Conservation (phyloP, 2,797 vertebrate species). For the Pteronotus mesoamericanus region DNA sequence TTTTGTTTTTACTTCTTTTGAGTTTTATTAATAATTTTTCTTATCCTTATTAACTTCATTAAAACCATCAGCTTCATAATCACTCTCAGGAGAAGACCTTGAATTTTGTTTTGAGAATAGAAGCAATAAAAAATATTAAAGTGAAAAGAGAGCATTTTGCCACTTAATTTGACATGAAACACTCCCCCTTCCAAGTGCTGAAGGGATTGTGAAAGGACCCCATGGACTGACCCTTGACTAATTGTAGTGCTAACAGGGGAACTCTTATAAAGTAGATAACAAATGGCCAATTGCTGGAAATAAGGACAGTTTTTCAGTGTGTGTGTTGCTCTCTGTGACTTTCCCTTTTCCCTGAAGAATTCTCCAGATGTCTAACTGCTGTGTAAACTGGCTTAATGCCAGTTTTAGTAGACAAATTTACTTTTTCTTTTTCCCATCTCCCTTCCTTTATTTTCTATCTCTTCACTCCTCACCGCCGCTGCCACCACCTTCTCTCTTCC, state of each 20-base stretch:
- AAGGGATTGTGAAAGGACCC: conserved; percentile 61
- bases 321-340: conserved; percentile 13
- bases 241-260: conserved; percentile 56
- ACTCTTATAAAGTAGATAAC: conserved; percentile 52
- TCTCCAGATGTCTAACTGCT: conserved; percentile 56
- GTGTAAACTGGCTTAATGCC: not conserved
- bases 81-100: not conserved
- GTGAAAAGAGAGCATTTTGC: conserved; percentile 4
- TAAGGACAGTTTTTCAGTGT: conserved; percentile 59
- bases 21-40: not conserved
- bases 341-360: conserved; percentile 48
- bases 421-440: not conserved
- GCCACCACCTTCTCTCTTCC: not conserved
- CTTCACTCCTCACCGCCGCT: not conserved
- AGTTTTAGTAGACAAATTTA: not conserved
- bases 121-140: not conserved
- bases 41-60: not conserved
- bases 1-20: not conserved
- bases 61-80: not conserved
- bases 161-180: conserved; percentile 15
- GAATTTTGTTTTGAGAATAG: conserved; percentile 4
- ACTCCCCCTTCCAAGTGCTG: conserved; percentile 17
- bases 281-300: conserved; percentile 56
- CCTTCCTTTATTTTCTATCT: not conserved
- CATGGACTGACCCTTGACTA: conserved; percentile 52